Conservation (phyloP, 2,888 invertebrate species). For the Pachydiplax longipennis region DNA sequence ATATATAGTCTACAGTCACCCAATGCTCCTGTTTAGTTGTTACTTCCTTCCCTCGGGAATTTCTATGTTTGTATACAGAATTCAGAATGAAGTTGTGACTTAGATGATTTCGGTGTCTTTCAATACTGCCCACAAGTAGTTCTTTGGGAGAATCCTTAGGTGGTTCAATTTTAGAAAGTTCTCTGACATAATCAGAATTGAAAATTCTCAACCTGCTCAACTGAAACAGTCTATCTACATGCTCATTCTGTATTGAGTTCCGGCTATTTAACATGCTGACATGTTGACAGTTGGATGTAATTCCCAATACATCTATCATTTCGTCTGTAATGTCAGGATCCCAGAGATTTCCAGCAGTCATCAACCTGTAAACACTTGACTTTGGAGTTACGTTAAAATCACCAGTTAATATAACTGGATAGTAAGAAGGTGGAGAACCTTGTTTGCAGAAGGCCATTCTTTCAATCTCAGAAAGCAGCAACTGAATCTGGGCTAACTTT, state of each 20-base stretch:
- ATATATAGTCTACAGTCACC: constrained; percentile 91
- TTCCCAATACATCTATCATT: constrained; percentile 57
- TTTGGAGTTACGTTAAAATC: constrained; percentile 89
- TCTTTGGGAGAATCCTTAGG: constrained; percentile 52
- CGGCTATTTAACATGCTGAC: constrained; percentile 49
- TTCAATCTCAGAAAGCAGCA: constrained; percentile 86
- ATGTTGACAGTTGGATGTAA: constrained; percentile 62
- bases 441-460: constrained; percentile 68
- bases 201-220: neutral
- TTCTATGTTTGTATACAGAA: constrained; percentile 72
- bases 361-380: constrained; percentile 74
- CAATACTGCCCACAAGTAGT: constrained; percentile 66
- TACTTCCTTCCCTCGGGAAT: constrained; percentile 65
- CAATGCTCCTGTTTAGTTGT: constrained; percentile 80
- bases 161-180: constrained; percentile 59
- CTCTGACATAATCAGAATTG: neutral
- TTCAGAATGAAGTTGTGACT: constrained; percentile 71
- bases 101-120: constrained; percentile 60
- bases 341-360: constrained; percentile 70
- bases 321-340: constrained; percentile 57
- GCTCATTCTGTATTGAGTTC: constrained; percentile 23
- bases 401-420: constrained; percentile 87
- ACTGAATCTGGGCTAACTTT: constrained; percentile 81
- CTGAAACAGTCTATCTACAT: neutral
- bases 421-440: constrained; percentile 50